Conservation (phyloP, 1,140 invertebrate genomes). For the Harlomillsia oculata region DNA sequence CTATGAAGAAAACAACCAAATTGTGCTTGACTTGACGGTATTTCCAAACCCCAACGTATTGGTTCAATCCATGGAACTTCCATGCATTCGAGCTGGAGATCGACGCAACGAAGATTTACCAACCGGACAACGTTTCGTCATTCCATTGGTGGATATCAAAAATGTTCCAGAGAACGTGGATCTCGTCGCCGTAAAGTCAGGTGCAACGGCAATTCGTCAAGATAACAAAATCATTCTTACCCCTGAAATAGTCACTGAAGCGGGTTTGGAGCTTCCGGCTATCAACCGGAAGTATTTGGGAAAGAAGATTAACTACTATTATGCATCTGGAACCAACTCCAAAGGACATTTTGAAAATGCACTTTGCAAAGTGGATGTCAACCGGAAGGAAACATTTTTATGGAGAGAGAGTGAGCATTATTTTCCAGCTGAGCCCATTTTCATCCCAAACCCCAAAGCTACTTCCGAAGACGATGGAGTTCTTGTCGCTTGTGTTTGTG, state of each 20-base stretch:
- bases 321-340: constrained; percentile 35
- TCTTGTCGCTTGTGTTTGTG: constrained; percentile 34
- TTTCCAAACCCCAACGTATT: constrained; percentile 30
- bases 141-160: constrained; percentile 36
- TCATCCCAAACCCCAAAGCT: constrained; percentile 36
- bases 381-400: constrained; percentile 35
- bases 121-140: constrained; percentile 35
- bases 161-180: constrained; percentile 21
- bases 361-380: constrained; percentile 40
- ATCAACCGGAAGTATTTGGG: constrained; percentile 40
- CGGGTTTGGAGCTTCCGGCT: constrained; percentile 38
- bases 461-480: constrained; percentile 39
- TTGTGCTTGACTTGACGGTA: constrained; percentile 19
- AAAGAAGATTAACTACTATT: constrained; percentile 41
- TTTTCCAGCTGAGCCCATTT: constrained; percentile 38
- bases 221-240: constrained; percentile 34
- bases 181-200: constrained; percentile 35
- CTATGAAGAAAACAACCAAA: constrained; percentile 46
- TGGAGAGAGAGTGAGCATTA: constrained; percentile 37
- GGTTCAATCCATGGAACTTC: constrained; percentile 9
- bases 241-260: constrained; percentile 22
- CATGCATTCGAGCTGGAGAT: not conserved
- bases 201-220: constrained; percentile 34
- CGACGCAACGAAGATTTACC: constrained; percentile 34
- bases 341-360: constrained; percentile 15